These are phyloP conservation scores for Ormyrus pomaceus DNA, from an alignment of 2,888 invertebrate species.

Conservation along the genomic window DNA sequence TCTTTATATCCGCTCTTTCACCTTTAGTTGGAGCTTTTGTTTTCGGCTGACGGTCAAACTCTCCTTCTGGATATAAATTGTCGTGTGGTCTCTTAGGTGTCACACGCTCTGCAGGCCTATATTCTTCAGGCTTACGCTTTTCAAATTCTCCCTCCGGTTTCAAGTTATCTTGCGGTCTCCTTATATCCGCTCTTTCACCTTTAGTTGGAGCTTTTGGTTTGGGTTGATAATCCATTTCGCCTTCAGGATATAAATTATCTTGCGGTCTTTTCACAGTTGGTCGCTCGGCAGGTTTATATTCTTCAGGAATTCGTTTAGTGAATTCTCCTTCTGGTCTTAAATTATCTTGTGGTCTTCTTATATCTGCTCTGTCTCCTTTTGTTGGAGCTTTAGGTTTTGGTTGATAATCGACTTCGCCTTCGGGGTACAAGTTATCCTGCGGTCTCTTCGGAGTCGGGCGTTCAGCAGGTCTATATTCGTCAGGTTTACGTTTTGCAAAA, in stretches of 20 bases:
- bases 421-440: constrained; percentile 72
- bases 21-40: constrained; percentile 63
- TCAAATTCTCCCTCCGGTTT: constrained; percentile 65
- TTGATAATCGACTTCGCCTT: constrained; percentile 78
- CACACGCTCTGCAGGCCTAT: constrained; percentile 60
- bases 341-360: constrained; percentile 76
- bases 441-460: constrained; percentile 70
- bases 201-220: no score
- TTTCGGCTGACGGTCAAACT: constrained; percentile 72
- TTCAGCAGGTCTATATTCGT: constrained; percentile 71
- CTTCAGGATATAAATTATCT: no score
- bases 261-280: no score
- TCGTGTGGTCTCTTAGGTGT: constrained; percentile 67
- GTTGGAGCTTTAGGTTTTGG: constrained; percentile 68
- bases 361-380: constrained; percentile 56
- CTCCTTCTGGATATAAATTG: constrained; percentile 76
- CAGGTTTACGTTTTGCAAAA: constrained; percentile 75
- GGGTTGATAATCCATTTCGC: no score
- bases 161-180: no score
- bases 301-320: no score
- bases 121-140: constrained; percentile 66
- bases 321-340: constrained; percentile 76
- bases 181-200: no score
- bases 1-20: constrained; percentile 70
- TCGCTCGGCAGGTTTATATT: no score